Percentiles rank a stretch among this genome's conserved stretches.
phyloP scores from a whole-genome alignment of 2,113 vertebrate genomes.

The Microtus oregoni region DNA sequence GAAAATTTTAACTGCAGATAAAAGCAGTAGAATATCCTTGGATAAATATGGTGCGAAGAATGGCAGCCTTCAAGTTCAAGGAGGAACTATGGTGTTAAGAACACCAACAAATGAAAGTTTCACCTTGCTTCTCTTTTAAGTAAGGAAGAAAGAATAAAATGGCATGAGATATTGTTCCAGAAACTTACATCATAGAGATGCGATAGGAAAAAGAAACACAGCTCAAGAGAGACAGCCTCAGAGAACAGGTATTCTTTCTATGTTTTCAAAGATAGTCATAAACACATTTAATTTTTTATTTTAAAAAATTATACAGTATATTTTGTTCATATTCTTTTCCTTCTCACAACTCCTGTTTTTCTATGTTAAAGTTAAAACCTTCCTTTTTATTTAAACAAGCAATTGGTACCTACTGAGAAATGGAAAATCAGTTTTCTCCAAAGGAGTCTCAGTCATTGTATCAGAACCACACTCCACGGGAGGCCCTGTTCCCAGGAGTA shows the following conservation, averaged over 20 bases:
- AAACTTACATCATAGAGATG: slow-evolving; percentile 24
- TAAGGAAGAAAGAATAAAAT: slow-evolving; percentile 57
- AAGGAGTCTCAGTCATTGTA: background rate
- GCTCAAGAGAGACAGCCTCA: slow-evolving; percentile 32
- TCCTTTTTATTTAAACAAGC: no score
- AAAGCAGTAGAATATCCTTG: background rate
- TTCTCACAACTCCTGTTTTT: background rate
- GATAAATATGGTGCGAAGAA: background rate
- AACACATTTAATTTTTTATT: background rate
- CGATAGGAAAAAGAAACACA: slow-evolving; percentile 7
- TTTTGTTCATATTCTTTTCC: background rate
- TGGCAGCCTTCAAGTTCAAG: background rate
- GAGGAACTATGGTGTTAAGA: background rate
- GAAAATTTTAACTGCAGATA: background rate
- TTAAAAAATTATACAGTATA: background rate
- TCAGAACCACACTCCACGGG: background rate
- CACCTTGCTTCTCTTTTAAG: slow-evolving; percentile 5
- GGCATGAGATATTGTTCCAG: background rate
- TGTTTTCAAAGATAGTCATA: background rate
- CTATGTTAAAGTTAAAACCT: no score
- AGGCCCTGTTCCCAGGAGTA: background rate
- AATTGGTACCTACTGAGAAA: background rate
- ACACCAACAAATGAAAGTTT: background rate
- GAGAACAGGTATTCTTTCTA: background rate
- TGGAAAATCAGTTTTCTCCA: background rate